A percentile compares a stretch with the other conserved stretches of the same genome.
phyloP scores from a whole-genome alignment of 2,113 vertebrate species.

The Leptosomus discolor region DNA sequence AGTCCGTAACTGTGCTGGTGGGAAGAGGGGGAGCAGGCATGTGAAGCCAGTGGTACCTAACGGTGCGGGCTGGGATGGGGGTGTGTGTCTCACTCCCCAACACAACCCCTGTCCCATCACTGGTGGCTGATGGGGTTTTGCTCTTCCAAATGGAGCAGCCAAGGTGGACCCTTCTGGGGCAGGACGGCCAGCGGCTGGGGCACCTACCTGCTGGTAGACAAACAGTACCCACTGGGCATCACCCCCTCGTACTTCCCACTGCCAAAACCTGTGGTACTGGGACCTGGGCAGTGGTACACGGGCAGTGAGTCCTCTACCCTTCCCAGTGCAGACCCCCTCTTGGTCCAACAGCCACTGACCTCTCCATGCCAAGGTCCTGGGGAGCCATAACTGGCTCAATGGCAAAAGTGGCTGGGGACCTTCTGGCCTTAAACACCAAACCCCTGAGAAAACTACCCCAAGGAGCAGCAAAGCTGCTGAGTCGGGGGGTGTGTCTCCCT shows the following conservation, averaged over 20 bases:
- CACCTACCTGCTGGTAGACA: neutral
- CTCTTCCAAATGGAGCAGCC: neutral
- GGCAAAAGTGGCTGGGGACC: neutral
- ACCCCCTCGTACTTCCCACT: neutral
- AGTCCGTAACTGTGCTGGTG: neutral
- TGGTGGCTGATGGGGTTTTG: too few species aligned
- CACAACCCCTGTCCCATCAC: neutral
- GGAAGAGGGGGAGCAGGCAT: neutral
- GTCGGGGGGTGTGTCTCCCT: too few species aligned
- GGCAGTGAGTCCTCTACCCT: neutral
- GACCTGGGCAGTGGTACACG: too few species aligned
- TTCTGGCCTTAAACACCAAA: neutral
- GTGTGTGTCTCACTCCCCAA: too few species aligned
- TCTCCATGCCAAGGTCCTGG: neutral
- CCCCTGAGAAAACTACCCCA: neutral
- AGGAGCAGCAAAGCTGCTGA: neutral
- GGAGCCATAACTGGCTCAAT: accelerated
- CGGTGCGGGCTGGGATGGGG: too few species aligned
- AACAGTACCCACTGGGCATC: neutral
- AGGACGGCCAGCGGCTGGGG: neutral
- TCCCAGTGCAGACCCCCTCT: neutral
- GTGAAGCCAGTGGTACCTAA: neutral
- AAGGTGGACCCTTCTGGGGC: too few species aligned
- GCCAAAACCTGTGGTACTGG: too few species aligned
- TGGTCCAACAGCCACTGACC: neutral